Conservation (phyloP, 2,888 invertebrate genomes). For the Malacosoma neustria region DNA sequence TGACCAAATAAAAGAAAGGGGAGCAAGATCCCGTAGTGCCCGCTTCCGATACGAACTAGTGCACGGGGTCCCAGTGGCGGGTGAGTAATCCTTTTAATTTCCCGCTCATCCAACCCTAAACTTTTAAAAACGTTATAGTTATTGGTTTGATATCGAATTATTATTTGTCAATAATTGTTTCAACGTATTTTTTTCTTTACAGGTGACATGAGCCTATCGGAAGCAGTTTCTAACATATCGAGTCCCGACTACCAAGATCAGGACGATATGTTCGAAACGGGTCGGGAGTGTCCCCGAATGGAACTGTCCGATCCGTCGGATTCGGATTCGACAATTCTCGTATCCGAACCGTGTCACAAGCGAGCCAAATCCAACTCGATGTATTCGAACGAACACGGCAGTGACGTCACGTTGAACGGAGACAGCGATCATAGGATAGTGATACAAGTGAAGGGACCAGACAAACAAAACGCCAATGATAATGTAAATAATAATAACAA, state of each 20-base stretch:
- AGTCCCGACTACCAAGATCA: constrained; percentile 93
- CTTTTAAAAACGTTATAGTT: too few species aligned
- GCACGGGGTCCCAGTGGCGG: too few species aligned
- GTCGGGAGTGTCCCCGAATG: constrained; percentile 86
- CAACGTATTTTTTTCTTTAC: too few species aligned
- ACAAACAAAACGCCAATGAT: constrained; percentile 49
- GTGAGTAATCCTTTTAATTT: too few species aligned
- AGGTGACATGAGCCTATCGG: constrained; percentile 88
- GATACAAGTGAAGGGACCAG: constrained; percentile 78
- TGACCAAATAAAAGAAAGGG: too few species aligned
- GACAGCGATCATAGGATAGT: constrained; percentile 82
- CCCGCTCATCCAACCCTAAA: too few species aligned
- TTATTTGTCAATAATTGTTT: constrained; percentile 8
- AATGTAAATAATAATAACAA: constrained; percentile 56
- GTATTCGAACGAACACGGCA: constrained; percentile 66
- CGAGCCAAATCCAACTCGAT: constrained; percentile 60
- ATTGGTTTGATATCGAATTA: too few species aligned
- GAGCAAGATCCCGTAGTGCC: too few species aligned
- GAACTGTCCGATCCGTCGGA: constrained; percentile 92
- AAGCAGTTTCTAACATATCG: constrained; percentile 91
- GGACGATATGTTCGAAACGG: constrained; percentile 86
- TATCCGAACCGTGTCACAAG: constrained; percentile 83
- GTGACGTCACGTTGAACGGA: constrained; percentile 75
- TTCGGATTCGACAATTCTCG: constrained; percentile 90
- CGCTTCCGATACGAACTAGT: too few species aligned